A percentile compares a stretch with the other conserved stretches of the same genome.
Conservation (phyloP, 2,797 vertebrate species). For the Apogon hyalosoma region DNA sequence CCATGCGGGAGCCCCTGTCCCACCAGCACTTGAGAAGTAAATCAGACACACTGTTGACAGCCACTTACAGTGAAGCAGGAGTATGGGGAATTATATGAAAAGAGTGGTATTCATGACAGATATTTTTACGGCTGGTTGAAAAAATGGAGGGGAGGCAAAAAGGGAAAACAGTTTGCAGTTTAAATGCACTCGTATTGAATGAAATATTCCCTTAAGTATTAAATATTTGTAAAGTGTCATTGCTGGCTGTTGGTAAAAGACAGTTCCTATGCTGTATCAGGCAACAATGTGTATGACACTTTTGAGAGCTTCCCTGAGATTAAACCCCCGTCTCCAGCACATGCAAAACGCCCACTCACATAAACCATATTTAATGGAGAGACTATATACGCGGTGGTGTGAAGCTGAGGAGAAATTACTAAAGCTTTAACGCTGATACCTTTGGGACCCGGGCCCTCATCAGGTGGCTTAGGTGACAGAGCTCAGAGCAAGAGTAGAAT, state of each 20-base stretch:
- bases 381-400: conserved; percentile 85
- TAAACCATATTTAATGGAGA: conserved; percentile 89
- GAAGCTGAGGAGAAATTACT: conserved; percentile 91
- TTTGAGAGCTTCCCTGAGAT: conserved; percentile 39
- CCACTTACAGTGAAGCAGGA: conserved; percentile 69
- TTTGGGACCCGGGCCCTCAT: conserved; percentile 92
- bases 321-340: conserved; percentile 35
- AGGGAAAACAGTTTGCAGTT: conserved; percentile 55
- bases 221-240: conserved; percentile 74
- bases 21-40: conserved; percentile 80
- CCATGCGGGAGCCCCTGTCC: conserved; percentile 64
- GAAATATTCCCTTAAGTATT: conserved; percentile 63
- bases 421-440: conserved; percentile 89
- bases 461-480: conserved; percentile 89
- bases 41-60: conserved; percentile 81
- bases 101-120: conserved; percentile 72
- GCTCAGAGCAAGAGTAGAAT: conserved; percentile 89
- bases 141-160: conserved; percentile 47
- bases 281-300: conserved; percentile 51
- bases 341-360: conserved; percentile 74
- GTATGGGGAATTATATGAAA: conserved; percentile 76
- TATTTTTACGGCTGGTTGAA: conserved; percentile 68
- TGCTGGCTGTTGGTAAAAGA: conserved; percentile 71
- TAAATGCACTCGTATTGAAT: conserved; percentile 59
- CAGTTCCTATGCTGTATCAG: conserved; percentile 51